Percentiles rank a stretch among this genome's conserved stretches.
Evolutionary conservation across 2,113 vertebrate genomes (phyloP).

Genomic region (Trogon melanurus): DNA sequence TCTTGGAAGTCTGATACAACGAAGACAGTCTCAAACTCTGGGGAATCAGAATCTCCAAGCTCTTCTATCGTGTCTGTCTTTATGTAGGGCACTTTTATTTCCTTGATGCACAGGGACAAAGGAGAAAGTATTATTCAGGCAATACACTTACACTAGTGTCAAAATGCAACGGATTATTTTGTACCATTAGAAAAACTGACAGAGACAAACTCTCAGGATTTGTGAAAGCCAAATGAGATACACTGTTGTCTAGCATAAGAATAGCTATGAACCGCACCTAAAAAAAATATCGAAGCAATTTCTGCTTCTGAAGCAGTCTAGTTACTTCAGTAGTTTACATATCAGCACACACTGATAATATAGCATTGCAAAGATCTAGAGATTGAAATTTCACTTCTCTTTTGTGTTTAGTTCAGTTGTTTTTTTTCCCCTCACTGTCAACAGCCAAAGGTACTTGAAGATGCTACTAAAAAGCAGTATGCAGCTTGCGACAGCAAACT

Average conservation of each 20-base stretch:
- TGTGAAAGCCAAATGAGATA: neutral
- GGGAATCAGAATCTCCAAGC: constrained; percentile 83
- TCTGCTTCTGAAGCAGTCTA: neutral
- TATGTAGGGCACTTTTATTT: constrained; percentile 86
- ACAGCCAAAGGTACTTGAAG: neutral
- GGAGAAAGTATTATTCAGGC: constrained; percentile 23
- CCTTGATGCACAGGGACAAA: constrained; percentile 73
- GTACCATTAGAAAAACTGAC: neutral
- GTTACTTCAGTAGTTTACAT: neutral
- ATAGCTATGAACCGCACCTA: constrained; percentile 38
- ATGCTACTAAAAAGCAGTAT: neutral
- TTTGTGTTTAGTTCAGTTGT: no score
- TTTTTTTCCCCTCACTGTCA: no score
- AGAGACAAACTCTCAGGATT: neutral
- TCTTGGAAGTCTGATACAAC: constrained; percentile 87
- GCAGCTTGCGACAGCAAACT: neutral
- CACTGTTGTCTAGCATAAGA: neutral
- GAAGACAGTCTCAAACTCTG: constrained; percentile 90
- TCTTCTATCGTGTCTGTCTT: constrained; percentile 84
- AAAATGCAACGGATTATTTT: neutral
- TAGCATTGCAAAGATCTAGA: neutral
- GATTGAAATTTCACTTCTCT: no score
- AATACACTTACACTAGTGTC: neutral
- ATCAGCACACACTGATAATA: neutral
- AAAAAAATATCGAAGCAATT: neutral